phyloP scores from a whole-genome alignment of 2,888 invertebrate species.

The Leptinotarsa tumamoca region DNA sequence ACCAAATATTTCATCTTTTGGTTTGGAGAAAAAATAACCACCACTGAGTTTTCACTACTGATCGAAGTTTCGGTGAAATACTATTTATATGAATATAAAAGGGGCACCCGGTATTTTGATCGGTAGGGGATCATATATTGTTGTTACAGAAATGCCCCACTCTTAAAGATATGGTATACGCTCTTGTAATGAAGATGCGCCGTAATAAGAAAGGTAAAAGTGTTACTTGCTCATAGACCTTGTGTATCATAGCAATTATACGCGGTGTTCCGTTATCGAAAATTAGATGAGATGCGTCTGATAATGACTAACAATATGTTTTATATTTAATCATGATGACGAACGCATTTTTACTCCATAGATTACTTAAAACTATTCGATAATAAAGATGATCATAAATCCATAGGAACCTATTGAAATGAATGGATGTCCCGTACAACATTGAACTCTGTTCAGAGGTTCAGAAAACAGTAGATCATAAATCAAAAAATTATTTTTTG shows the following conservation, averaged over 20 bases:
- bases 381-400: no score
- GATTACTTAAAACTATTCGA: no score
- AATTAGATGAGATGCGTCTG: constrained; percentile 1
- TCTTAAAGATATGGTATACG: constrained; percentile 25
- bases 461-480: no score
- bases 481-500: no score
- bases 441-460: no score
- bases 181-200: constrained; percentile 34
- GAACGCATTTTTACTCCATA: background rate
- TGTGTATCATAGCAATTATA: constrained; percentile 23
- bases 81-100: constrained; percentile 48
- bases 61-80: constrained; percentile 35
- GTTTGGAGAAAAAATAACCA: constrained; percentile 38
- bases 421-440: no score
- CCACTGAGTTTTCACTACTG: constrained; percentile 47
- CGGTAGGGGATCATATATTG: constrained; percentile 24
- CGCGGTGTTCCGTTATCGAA: constrained; percentile 7
- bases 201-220: constrained; percentile 39
- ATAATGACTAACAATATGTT: background rate
- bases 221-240: constrained; percentile 34
- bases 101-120: constrained; percentile 39
- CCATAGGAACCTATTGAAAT: no score
- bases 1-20: constrained; percentile 55
- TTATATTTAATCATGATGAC: background rate
- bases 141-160: constrained; percentile 33